These are phyloP conservation scores for Sarcophaga bullata DNA, from an alignment of 1,140 invertebrate genomes.

Conservation along the genomic window DNA sequence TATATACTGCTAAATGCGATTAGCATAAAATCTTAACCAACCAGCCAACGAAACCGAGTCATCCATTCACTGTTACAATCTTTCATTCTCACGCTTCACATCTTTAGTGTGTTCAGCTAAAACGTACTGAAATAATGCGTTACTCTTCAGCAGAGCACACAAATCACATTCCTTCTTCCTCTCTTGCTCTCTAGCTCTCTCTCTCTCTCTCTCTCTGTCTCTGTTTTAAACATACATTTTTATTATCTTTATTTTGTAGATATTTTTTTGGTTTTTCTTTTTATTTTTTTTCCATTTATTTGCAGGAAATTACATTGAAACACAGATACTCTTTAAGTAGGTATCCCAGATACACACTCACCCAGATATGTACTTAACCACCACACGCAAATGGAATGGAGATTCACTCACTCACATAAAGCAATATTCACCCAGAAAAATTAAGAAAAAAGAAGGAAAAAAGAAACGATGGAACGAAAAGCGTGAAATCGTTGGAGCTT, in stretches of 20 bases:
- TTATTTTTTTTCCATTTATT: background rate
- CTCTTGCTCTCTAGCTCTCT: too few species aligned
- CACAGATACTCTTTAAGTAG: background rate
- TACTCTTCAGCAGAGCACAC: background rate
- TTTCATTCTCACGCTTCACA: background rate
- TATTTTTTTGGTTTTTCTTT: background rate
- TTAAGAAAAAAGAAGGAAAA: too few species aligned
- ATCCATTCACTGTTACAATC: background rate
- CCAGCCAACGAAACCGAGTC: background rate
- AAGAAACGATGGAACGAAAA: background rate
- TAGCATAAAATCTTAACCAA: slow-evolving; percentile 22
- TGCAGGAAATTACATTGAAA: slow-evolving; percentile 12
- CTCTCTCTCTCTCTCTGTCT: too few species aligned
- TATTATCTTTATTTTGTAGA: too few species aligned
- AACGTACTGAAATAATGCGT: background rate
- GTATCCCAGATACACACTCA: too few species aligned
- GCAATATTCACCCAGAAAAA: too few species aligned
- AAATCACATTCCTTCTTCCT: too few species aligned
- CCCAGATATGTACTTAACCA: too few species aligned
- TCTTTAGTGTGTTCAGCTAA: background rate
- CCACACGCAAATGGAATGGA: too few species aligned
- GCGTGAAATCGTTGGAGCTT: slow-evolving; percentile 4
- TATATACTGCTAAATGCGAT: background rate
- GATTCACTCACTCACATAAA: too few species aligned
- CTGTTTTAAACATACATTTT: too few species aligned